These are phyloP conservation scores for Poecilia latipinna DNA, from an alignment of 2,113 vertebrate genomes.

Conservation along the genomic window DNA sequence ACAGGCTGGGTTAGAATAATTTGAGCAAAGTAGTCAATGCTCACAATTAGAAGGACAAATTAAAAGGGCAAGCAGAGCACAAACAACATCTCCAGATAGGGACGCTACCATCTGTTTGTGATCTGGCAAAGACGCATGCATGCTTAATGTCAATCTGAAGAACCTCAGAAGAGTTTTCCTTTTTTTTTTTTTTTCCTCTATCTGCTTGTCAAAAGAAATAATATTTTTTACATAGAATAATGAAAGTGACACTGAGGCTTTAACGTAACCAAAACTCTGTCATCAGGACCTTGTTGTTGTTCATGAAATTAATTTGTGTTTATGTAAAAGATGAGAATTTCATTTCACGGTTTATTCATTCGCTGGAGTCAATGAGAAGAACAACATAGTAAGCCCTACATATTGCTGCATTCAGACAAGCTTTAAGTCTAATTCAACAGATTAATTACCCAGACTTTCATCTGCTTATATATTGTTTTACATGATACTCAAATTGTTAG, in stretches of 20 bases:
- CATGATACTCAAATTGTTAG: no score
- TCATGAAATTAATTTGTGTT: background rate
- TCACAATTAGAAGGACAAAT: slow-evolving; percentile 34
- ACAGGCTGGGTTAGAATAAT: slow-evolving; percentile 3
- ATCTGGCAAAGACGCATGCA: slow-evolving; percentile 52
- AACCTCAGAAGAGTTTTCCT: slow-evolving; percentile 32
- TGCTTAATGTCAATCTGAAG: slow-evolving; percentile 57
- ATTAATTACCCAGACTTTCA: background rate
- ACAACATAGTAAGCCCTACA: no score
- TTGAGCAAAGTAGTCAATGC: slow-evolving; percentile 8
- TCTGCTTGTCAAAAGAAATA: slow-evolving; percentile 35
- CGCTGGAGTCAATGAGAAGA: background rate
- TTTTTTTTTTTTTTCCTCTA: slow-evolving; percentile 21
- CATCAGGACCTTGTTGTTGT: background rate
- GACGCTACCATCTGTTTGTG: slow-evolving; percentile 70
- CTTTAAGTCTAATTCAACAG: background rate
- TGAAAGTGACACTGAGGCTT: background rate
- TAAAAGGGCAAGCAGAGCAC: slow-evolving; percentile 30
- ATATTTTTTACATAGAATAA: slow-evolving; percentile 10
- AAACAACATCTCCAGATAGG: slow-evolving; percentile 62
- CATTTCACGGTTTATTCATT: background rate
- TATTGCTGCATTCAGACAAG: background rate
- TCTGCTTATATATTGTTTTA: background rate
- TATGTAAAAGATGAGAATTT: background rate
- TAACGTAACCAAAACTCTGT: background rate